phyloP scores from a whole-genome alignment of 2,888 invertebrate species.

The Ophion costatus region DNA sequence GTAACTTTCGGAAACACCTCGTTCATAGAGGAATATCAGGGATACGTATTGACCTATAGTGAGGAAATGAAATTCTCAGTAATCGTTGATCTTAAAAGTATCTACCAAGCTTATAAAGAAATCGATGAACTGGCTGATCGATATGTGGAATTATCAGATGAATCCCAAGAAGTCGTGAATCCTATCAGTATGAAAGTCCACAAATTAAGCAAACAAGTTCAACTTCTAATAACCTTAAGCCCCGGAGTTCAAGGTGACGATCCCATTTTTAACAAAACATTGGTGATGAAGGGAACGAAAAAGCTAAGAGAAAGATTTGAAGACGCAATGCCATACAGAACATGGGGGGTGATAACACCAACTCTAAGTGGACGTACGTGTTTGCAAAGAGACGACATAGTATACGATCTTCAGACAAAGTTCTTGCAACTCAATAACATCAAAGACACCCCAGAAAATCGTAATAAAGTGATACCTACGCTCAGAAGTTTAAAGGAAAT shows the following conservation, averaged over 20 bases:
- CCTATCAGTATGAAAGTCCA: conserved; percentile 28
- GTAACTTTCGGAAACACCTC: conserved; percentile 47
- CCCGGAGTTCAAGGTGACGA: background rate
- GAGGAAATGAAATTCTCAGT: conserved; percentile 48
- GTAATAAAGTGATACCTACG: conserved; percentile 40
- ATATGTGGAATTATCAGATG: conserved; percentile 15
- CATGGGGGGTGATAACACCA: too few species aligned
- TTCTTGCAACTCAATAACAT: conserved; percentile 39
- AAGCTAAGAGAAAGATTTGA: too few species aligned
- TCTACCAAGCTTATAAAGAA: conserved; percentile 31
- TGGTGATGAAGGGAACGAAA: background rate
- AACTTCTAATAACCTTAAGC: conserved; percentile 31
- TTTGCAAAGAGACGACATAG: conserved; percentile 26
- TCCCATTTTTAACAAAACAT: background rate
- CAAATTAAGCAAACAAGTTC: background rate
- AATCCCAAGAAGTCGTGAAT: background rate
- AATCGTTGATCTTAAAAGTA: conserved; percentile 48
- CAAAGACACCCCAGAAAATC: conserved; percentile 29
- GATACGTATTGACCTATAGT: conserved; percentile 39
- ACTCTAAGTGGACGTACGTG: conserved; percentile 7
- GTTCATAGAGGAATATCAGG: conserved; percentile 41
- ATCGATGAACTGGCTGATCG: conserved; percentile 20
- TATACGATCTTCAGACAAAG: conserved; percentile 25
- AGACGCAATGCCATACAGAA: too few species aligned
- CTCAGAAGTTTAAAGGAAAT: conserved; percentile 40